Evolutionary conservation across 1,140 invertebrate genomes (phyloP).

Genomic region (Thalassaphorura encarpata): DNA sequence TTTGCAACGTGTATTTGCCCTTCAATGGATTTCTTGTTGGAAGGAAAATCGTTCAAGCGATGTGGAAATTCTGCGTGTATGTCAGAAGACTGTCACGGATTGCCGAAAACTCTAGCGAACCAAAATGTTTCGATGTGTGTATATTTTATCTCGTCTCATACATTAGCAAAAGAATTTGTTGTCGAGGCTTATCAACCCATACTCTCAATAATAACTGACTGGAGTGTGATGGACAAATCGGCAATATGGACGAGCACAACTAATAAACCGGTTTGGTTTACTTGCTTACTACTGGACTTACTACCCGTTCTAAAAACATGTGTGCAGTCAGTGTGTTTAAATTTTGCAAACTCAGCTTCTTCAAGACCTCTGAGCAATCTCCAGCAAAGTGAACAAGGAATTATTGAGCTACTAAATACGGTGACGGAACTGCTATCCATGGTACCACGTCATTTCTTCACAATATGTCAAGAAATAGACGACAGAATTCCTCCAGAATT

Average conservation of each 20-base stretch:
- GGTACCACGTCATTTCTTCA: constrained; percentile 29
- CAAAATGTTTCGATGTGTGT: constrained; percentile 20
- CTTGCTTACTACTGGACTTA: constrained; percentile 25
- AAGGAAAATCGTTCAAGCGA: constrained; percentile 27
- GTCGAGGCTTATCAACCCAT: constrained; percentile 19
- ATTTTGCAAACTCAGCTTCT: neutral
- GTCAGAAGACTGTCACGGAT: constrained; percentile 21
- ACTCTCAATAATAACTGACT: constrained; percentile 20
- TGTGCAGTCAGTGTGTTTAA: constrained; percentile 27
- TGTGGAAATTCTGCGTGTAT: constrained; percentile 29
- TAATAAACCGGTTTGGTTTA: constrained; percentile 30
- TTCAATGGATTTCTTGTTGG: constrained; percentile 22
- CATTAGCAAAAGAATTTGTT: constrained; percentile 16
- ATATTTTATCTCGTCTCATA: constrained; percentile 27
- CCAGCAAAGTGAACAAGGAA: constrained; percentile 4
- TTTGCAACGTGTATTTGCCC: constrained; percentile 23
- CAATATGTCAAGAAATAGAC: constrained; percentile 33
- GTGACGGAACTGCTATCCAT: constrained; percentile 27
- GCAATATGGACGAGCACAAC: constrained; percentile 28
- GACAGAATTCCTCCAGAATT: constrained; percentile 22
- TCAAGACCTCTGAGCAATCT: neutral
- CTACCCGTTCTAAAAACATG: constrained; percentile 31
- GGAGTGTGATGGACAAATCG: constrained; percentile 29
- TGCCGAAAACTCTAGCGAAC: constrained; percentile 27
- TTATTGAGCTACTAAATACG: constrained; percentile 26